Conservation (phyloP, 2,888 invertebrate genomes). For the Calliphora vomitoria region DNA sequence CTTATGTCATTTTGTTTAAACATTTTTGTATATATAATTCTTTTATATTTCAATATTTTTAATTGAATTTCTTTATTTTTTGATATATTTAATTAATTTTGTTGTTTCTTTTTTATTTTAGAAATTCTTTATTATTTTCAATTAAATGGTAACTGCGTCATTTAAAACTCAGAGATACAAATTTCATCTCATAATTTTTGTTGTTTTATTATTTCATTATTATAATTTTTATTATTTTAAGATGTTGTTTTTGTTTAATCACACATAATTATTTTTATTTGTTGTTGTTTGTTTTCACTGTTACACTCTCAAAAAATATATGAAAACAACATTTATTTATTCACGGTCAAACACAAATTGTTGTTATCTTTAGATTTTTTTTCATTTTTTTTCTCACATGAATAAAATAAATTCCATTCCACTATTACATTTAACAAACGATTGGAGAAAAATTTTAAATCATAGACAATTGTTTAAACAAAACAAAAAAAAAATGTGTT, state of each 20-base stretch:
- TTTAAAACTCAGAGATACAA: slow-evolving; percentile 1
- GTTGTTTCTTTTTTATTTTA: neutral
- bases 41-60: slow-evolving; percentile 1
- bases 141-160: slow-evolving; percentile 57
- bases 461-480: slow-evolving; percentile 2
- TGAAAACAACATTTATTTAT: slow-evolving; percentile 21
- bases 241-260: slow-evolving; percentile 26
- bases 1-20: neutral
- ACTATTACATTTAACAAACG: slow-evolving; percentile 30
- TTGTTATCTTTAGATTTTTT: slow-evolving; percentile 2
- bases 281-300: slow-evolving; percentile 50
- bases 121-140: slow-evolving; percentile 21
- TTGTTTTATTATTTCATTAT: slow-evolving; percentile 21
- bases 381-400: slow-evolving; percentile 14
- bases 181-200: slow-evolving; percentile 4
- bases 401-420: slow-evolving; percentile 31
- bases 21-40: neutral
- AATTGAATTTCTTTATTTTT: neutral
- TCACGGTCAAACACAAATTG: slow-evolving; percentile 61
- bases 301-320: slow-evolving; percentile 40
- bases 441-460: slow-evolving; percentile 19
- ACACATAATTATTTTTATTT: slow-evolving; percentile 40
- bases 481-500: slow-evolving; percentile 5
- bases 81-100: neutral
- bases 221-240: slow-evolving; percentile 28